A percentile compares a stretch with the other conserved stretches of the same genome.
These are phyloP conservation scores for Macrosiphum euphorbiae DNA, from an alignment of 2,888 invertebrate species.

Conservation along the genomic window DNA sequence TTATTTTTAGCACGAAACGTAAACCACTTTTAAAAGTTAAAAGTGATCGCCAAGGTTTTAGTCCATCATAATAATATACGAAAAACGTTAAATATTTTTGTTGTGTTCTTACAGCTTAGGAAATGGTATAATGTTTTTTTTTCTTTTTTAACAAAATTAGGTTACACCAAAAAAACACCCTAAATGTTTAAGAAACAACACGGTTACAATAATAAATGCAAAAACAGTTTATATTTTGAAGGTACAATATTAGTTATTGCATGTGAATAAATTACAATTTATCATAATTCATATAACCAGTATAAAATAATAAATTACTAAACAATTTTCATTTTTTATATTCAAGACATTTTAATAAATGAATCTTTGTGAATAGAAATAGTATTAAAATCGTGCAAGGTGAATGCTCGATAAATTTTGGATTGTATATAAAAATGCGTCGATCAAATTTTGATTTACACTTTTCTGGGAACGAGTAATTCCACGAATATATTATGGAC, in stretches of 20 bases:
- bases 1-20: not conserved
- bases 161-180: not conserved
- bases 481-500: not conserved
- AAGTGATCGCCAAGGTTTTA: not conserved
- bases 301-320: not conserved
- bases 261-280: not conserved
- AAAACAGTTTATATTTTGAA: not conserved
- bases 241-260: not conserved
- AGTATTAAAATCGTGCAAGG: not conserved
- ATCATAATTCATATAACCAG: not conserved
- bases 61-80: not conserved
- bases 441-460: not conserved
- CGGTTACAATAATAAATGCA: not conserved
- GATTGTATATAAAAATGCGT: not conserved
- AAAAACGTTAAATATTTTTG: not conserved
- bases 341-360: not conserved
- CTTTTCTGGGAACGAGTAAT: not conserved
- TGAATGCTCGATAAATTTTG: not conserved
- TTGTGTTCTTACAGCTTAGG: not conserved
- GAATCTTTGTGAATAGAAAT: not conserved
- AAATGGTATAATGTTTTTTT: not conserved
- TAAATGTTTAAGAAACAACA: not conserved
- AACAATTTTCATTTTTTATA: not conserved
- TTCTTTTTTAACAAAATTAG: not conserved
- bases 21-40: not conserved